Conservation (phyloP, 2,888 invertebrate species). For the Hydroisotoma schaefferi region DNA sequence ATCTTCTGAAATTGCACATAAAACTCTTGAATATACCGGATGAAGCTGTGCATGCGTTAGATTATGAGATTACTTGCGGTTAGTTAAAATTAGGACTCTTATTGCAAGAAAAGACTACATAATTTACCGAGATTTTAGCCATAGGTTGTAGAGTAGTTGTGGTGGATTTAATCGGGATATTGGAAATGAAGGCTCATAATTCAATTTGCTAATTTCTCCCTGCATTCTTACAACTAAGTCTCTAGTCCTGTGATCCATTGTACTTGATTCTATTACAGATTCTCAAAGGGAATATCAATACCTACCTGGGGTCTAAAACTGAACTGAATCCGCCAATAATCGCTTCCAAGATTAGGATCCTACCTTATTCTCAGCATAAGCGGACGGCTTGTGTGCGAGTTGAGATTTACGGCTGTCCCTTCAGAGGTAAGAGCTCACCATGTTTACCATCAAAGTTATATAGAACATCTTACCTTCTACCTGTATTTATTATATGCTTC, state of each 20-base stretch:
- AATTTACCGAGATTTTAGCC: neutral
- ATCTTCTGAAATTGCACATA: too few relatives aligned
- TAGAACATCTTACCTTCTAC: neutral
- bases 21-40: too few relatives aligned
- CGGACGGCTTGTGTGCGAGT: conserved; percentile 89
- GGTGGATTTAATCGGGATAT: neutral
- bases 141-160: neutral
- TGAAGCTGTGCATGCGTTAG: too few relatives aligned
- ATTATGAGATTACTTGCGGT: too few relatives aligned
- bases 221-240: too few relatives aligned
- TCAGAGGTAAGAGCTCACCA: conserved; percentile 64
- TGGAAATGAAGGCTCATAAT: conserved; percentile 2
- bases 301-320: conserved; percentile 67
- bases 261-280: conserved; percentile 68
- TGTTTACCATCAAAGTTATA: neutral
- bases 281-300: conserved; percentile 77
- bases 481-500: neutral
- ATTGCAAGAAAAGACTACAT: neutral
- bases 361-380: conserved; percentile 79
- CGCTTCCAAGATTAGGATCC: conserved; percentile 80
- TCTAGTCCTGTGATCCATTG: too few relatives aligned
- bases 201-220: conserved; percentile 8
- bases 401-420: conserved; percentile 81
- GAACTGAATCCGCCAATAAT: conserved; percentile 78
- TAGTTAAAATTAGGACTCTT: neutral